Conservation (phyloP, 2,113 vertebrate species). For the Urocolius indicus region DNA sequence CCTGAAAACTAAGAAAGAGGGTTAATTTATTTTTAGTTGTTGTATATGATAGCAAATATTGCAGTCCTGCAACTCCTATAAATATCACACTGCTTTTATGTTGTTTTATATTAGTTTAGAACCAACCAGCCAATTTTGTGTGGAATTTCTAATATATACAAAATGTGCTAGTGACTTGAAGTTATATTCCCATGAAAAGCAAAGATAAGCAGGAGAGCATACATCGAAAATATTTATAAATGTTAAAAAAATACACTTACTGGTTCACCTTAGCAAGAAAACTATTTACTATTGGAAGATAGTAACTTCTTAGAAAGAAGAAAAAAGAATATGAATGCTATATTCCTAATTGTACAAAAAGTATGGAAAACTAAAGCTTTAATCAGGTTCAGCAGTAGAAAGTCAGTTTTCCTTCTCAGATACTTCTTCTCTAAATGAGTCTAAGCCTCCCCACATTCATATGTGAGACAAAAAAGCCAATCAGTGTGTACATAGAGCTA, state of each 20-base stretch:
- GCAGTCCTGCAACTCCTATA: not conserved
- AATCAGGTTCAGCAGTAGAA: not conserved
- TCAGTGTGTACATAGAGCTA: not conserved
- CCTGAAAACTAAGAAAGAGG: not conserved
- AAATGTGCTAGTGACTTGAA: not conserved
- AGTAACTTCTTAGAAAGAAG: no score
- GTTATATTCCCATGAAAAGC: not conserved
- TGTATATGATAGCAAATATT: not conserved
- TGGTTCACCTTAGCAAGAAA: not conserved
- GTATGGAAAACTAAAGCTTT: not conserved
- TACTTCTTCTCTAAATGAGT: not conserved
- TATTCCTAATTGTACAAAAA: not conserved
- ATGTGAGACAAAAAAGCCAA: not conserved
- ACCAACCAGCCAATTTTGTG: not conserved
- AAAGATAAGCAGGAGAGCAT: not conserved
- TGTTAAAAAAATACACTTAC: not conserved
- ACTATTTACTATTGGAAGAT: not conserved
- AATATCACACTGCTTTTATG: not conserved
- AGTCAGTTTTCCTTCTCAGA: not conserved
- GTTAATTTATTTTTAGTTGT: not conserved
- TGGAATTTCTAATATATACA: not conserved
- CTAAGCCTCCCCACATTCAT: not conserved
- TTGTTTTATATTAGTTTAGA: not conserved
- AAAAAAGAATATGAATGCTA: no score
- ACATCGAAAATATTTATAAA: not conserved